Base-by-base conservation (phyloP, 2,113 vertebrate species). In the Turnix velox region DNA sequence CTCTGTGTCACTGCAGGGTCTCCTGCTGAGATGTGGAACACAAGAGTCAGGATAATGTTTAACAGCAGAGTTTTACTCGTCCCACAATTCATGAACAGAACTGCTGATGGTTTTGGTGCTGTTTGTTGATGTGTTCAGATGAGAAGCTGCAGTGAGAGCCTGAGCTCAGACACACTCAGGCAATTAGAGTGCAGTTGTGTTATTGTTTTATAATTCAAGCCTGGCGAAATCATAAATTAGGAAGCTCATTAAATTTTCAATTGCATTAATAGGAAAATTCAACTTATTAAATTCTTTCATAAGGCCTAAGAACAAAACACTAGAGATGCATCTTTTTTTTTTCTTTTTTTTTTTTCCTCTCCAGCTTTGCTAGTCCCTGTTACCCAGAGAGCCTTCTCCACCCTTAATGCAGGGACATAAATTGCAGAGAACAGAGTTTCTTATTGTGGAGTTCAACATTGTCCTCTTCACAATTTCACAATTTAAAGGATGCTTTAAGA, bases 161-260 rank as follows among this genome's bases (percentile, higher is more conserved):
- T 93, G 96, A 96, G 95, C 84, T 95, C 90, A 96, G 96, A 92
- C 84, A 72, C 78, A 91, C 89, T 96, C 49, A 69, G 77, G 96
- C 96, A 97, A 96, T 97, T 95, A 97, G 89, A 90, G 92, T 82
- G 68, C 84, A 88, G 94, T 91, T 89, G 82, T 89, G 61, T 94
- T 97, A 93, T 75, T 95, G 95, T 95, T 96, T 90, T 94, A 81
- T 89, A 95, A 96, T 96, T 96, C 78, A 95, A 92, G 39, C 72
- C 75, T 95, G 91, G 78, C 88, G 88, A 92, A 97, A 67, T 93
- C 62, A 92, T 94, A 94, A 96, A 97, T 97, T 96, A 96, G 92
- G 94, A 96, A 96, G 81, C 93, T 96, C 78, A 96, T 97, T 97
- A 95, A 94, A 95, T 95, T 96, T 96, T 97, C 96, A 96, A 92